Evolutionary conservation across 64 coral and sea anemone species (phyloP).

Genomic region (Montipora sp.): DNA sequence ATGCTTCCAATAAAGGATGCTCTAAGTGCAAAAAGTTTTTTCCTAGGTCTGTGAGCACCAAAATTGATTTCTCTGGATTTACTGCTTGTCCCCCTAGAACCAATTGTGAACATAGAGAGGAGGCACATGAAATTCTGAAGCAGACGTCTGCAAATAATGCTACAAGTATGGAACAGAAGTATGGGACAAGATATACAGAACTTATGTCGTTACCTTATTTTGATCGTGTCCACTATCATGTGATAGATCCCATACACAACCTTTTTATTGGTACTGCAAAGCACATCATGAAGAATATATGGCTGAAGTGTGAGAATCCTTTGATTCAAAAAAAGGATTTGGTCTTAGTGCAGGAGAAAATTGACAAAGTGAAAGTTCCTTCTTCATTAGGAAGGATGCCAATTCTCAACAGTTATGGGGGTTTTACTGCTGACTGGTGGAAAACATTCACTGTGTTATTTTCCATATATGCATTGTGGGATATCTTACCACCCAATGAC

Average conservation of each 20-base stretch:
- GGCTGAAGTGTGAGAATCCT: slow-evolving; percentile 42
- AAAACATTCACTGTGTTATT: slow-evolving; percentile 46
- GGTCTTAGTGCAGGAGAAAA: slow-evolving; percentile 42
- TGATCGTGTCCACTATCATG: slow-evolving; percentile 51
- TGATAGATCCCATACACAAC: slow-evolving; percentile 35
- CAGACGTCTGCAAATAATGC: background rate
- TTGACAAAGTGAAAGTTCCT: slow-evolving; percentile 52
- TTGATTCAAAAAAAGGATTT: slow-evolving; percentile 47
- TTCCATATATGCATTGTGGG: slow-evolving; percentile 49
- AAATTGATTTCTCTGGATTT: slow-evolving; percentile 33
- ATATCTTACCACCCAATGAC: background rate
- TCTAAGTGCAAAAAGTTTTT: slow-evolving; percentile 34
- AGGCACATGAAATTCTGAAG: background rate
- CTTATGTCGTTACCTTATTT: slow-evolving; percentile 46
- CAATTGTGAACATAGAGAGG: background rate
- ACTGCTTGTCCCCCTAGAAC: background rate
- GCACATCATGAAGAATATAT: slow-evolving; percentile 59
- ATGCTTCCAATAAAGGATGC: slow-evolving; percentile 31
- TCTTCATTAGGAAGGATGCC: slow-evolving; percentile 54
- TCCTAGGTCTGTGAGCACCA: background rate
- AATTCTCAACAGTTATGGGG: slow-evolving; percentile 54
- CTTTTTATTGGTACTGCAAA: slow-evolving; percentile 65
- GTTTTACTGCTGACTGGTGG: slow-evolving; percentile 62
- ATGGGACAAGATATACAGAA: slow-evolving; percentile 48
- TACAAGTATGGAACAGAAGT: background rate